phyloP scores from a whole-genome alignment of 2,888 invertebrate species.

The Petrolisthes manimaculis region DNA sequence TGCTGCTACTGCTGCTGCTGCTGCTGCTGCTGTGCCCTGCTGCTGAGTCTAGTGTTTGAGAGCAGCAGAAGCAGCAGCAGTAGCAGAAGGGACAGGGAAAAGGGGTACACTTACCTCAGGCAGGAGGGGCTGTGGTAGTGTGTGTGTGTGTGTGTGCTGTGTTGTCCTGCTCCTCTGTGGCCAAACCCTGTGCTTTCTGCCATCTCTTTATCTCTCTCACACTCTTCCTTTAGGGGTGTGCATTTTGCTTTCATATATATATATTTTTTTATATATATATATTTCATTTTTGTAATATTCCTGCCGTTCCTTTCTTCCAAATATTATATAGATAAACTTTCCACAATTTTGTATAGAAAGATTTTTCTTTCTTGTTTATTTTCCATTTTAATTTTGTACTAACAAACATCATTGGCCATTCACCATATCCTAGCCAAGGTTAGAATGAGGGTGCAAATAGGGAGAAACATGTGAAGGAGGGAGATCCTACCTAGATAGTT shows the following conservation, averaged over 20 bases:
- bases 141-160: slow-evolving; percentile 64
- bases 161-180: slow-evolving; percentile 65
- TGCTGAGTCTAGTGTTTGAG: slow-evolving; percentile 32
- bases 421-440: slow-evolving; percentile 51
- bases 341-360: slow-evolving; percentile 50
- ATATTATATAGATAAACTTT: slow-evolving; percentile 17
- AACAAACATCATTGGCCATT: slow-evolving; percentile 40
- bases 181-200: slow-evolving; percentile 58
- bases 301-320: not conserved
- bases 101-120: slow-evolving; percentile 14
- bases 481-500: not conserved
- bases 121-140: slow-evolving; percentile 52
- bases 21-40: slow-evolving; percentile 31
- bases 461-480: slow-evolving; percentile 25
- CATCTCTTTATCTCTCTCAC: slow-evolving; percentile 43
- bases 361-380: not conserved
- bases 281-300: slow-evolving; percentile 9
- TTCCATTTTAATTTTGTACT: not conserved
- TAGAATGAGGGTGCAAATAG: slow-evolving; percentile 55
- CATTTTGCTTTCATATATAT: slow-evolving; percentile 31
- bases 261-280: slow-evolving; percentile 1
- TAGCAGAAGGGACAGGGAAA: slow-evolving; percentile 42
- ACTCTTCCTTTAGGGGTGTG: slow-evolving; percentile 50
- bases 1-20: slow-evolving; percentile 46
- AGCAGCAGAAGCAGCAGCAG: slow-evolving; percentile 38